Evolutionary conservation across 2,888 invertebrate genomes (phyloP).

Genomic region (Leptinotarsa rubiginosa): DNA sequence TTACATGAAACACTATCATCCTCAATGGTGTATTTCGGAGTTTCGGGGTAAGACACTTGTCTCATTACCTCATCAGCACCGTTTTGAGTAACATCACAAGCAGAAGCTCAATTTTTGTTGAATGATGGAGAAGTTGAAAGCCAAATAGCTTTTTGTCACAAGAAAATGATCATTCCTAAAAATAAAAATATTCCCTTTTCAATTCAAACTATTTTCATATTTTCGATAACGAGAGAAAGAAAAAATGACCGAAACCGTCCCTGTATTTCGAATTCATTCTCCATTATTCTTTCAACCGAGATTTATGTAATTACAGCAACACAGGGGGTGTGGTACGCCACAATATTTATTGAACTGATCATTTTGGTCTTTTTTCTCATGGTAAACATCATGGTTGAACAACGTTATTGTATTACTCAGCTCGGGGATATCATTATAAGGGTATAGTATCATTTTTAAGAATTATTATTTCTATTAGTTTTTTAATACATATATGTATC

Average conservation of each 20-base stretch:
- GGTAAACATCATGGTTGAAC: constrained; percentile 17
- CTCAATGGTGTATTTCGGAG: too few species aligned
- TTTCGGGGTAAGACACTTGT: too few species aligned
- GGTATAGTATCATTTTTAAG: background rate
- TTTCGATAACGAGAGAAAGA: background rate
- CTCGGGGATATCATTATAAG: constrained; percentile 2
- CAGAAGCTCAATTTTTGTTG: too few species aligned
- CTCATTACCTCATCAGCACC: too few species aligned
- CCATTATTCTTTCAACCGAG: constrained; percentile 5
- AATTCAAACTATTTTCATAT: background rate
- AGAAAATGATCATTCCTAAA: too few species aligned
- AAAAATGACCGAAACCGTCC: background rate
- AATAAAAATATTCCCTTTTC: too few species aligned
- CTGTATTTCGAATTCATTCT: constrained; percentile 14
- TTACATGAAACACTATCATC: too few species aligned
- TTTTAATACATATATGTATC: background rate
- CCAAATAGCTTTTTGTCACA: too few species aligned
- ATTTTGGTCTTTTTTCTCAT: constrained; percentile 1
- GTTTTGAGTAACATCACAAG: too few species aligned
- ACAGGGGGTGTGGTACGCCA: constrained; percentile 29
- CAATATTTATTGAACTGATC: constrained; percentile 29
- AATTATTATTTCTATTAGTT: constrained; percentile 13
- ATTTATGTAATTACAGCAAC: constrained; percentile 21
- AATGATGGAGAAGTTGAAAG: too few species aligned
- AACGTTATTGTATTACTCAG: constrained; percentile 23